These are phyloP conservation scores for Capreolus pygargus DNA, from an alignment of 2,113 vertebrate genomes.

Conservation along the genomic window DNA sequence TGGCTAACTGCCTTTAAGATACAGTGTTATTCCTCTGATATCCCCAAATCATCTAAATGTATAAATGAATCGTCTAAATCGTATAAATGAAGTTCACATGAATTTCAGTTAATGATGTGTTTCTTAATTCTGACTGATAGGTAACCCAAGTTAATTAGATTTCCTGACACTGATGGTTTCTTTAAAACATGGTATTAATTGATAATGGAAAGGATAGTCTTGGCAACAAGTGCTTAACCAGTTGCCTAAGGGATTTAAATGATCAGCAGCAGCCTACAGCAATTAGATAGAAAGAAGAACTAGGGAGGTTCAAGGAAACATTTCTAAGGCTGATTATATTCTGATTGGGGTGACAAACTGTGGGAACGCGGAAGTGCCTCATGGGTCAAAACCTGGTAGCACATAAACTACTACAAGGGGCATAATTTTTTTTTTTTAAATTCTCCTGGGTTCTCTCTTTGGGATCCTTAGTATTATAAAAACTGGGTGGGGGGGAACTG, in stretches of 20 bases:
- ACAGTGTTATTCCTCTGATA: background rate
- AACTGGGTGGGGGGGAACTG: no score
- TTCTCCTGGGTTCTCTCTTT: background rate
- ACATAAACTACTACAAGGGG: background rate
- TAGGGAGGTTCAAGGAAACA: background rate
- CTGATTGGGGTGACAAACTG: background rate
- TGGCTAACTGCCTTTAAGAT: background rate
- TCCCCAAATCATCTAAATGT: background rate
- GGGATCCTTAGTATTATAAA: background rate
- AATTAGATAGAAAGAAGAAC: background rate
- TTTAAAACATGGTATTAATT: background rate
- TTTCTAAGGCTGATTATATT: background rate
- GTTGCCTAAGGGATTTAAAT: slow-evolving; percentile 2
- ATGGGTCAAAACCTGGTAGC: background rate
- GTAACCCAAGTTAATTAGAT: background rate
- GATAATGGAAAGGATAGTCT: background rate
- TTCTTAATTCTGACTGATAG: background rate
- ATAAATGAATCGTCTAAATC: no score
- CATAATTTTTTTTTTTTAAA: background rate
- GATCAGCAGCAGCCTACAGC: background rate
- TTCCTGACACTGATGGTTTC: background rate
- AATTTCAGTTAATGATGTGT: background rate
- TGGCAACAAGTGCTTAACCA: background rate
- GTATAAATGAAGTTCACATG: background rate
- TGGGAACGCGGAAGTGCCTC: background rate